Evolutionary conservation across 2,888 invertebrate genomes (phyloP).

Genomic region (Hydriomena furcata): DNA sequence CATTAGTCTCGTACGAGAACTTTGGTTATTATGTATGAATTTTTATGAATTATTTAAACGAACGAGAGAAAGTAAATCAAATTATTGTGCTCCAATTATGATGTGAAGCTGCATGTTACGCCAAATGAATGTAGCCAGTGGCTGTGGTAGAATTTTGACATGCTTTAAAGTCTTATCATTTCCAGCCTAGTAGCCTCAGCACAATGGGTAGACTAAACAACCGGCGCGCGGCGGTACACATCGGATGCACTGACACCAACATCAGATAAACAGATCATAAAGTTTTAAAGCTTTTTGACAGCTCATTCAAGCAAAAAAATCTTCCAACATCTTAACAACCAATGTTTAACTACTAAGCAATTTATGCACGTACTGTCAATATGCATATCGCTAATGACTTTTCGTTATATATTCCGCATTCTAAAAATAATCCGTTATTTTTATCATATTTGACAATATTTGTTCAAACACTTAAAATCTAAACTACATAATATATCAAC

Average conservation of each 20-base stretch:
- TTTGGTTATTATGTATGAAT: slow-evolving; percentile 50
- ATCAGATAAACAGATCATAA: slow-evolving; percentile 28
- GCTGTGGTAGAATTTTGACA: slow-evolving; percentile 41
- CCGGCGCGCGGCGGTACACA: background rate
- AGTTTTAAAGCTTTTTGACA: slow-evolving; percentile 9
- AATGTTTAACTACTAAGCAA: no score
- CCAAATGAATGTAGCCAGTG: slow-evolving; percentile 44
- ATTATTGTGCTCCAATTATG: slow-evolving; percentile 77
- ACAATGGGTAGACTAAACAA: slow-evolving; percentile 24
- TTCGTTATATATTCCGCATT: no score
- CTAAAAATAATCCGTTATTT: no score
- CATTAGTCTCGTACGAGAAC: slow-evolving; percentile 53
- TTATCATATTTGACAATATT: no score
- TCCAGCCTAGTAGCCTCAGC: slow-evolving; percentile 27
- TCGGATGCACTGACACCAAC: slow-evolving; percentile 20
- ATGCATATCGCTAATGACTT: no score
- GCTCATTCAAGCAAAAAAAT: slow-evolving; percentile 8
- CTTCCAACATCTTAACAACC: background rate
- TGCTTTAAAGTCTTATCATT: slow-evolving; percentile 29
- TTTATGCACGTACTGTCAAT: no score
- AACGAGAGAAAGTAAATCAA: slow-evolving; percentile 71
- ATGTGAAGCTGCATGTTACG: slow-evolving; percentile 60
- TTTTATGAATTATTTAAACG: slow-evolving; percentile 64
- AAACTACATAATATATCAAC: no score
- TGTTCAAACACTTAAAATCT: no score